A percentile compares a stretch with the other conserved stretches of the same genome.
Conservation (phyloP, 2,797 vertebrate species). For the Chromobotia macracanthus region DNA sequence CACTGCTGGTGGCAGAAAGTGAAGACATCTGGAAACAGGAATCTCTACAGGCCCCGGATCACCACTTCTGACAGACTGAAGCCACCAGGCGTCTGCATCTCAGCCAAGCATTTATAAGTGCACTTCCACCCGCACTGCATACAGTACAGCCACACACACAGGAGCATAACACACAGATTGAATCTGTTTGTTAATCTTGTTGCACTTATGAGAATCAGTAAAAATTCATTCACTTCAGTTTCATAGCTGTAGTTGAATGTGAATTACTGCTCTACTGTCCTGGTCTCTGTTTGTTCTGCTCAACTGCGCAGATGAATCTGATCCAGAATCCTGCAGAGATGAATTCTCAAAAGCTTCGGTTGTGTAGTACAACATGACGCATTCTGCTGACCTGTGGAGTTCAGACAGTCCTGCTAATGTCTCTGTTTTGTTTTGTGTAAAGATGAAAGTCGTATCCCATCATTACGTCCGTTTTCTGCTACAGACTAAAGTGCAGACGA, state of each 20-base stretch:
- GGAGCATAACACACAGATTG: too few species aligned
- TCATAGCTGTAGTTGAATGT: slow-evolving; percentile 43
- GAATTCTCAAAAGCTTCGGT: slow-evolving; percentile 19
- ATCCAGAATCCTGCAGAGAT: slow-evolving; percentile 46
- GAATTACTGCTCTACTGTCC: slow-evolving; percentile 56
- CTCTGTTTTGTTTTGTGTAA: not conserved
- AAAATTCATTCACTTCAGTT: slow-evolving; percentile 18
- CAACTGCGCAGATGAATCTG: slow-evolving; percentile 57
- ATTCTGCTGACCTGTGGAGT: not conserved
- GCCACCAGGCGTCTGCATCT: not conserved
- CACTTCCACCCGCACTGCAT: too few species aligned
- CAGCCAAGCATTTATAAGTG: too few species aligned
- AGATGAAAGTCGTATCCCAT: not conserved
- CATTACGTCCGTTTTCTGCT: not conserved
- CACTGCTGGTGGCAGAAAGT: slow-evolving; percentile 94
- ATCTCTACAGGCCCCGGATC: slow-evolving; percentile 83
- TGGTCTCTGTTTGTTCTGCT: too few species aligned
- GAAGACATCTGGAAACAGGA: slow-evolving; percentile 99
- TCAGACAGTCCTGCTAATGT: not conserved
- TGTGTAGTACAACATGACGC: slow-evolving; percentile 26
- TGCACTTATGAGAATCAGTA: not conserved
- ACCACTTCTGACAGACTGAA: slow-evolving; percentile 83
- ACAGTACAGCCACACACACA: too few species aligned
- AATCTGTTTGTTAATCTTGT: too few species aligned
- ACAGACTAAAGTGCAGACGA: slow-evolving; percentile 92